Evolutionary conservation across 2,888 invertebrate species (phyloP).

Genomic region (Lordiphosa andalusiaca): DNA sequence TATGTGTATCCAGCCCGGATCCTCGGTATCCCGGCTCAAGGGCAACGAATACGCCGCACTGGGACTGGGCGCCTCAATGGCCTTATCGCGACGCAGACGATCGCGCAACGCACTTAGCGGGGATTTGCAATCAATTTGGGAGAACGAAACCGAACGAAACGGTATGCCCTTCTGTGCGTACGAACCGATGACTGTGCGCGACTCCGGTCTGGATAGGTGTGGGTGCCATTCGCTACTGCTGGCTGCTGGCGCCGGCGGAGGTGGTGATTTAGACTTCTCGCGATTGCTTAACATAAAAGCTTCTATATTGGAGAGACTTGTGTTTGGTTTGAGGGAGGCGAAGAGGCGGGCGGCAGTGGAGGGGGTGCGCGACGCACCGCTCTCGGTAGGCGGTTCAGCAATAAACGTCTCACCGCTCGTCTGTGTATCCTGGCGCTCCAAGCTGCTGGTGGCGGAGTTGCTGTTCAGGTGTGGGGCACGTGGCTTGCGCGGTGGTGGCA

Average conservation of each 20-base stretch:
- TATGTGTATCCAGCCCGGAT: slow-evolving; percentile 74
- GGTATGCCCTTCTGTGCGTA: slow-evolving; percentile 86
- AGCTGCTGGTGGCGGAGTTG: slow-evolving; percentile 79
- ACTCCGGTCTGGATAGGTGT: slow-evolving; percentile 83
- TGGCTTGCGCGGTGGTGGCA: slow-evolving; percentile 82
- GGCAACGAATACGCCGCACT: slow-evolving; percentile 47
- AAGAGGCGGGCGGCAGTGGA: slow-evolving; percentile 47
- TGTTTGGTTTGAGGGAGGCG: slow-evolving; percentile 73
- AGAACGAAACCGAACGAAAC: slow-evolving; percentile 92
- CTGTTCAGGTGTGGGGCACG: slow-evolving; percentile 68
- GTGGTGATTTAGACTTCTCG: slow-evolving; percentile 73
- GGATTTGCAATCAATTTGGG: slow-evolving; percentile 88
- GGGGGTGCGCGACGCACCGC: slow-evolving; percentile 22
- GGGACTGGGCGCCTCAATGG: slow-evolving; percentile 67
- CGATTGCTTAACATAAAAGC: slow-evolving; percentile 65
- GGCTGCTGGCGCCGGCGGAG: slow-evolving; percentile 26
- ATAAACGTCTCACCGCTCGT: slow-evolving; percentile 37
- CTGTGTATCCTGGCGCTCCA: slow-evolving; percentile 65
- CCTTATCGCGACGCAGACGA: slow-evolving; percentile 75
- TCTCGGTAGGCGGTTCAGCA: slow-evolving; percentile 8
- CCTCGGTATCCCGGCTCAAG: slow-evolving; percentile 27
- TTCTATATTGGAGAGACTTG: slow-evolving; percentile 78
- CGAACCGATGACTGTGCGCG: slow-evolving; percentile 83
- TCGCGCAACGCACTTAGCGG: slow-evolving; percentile 77
- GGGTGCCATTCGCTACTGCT: slow-evolving; percentile 75